These are phyloP conservation scores for Troides oblongomaculatus DNA, from an alignment of 2,888 invertebrate genomes.

Conservation along the genomic window DNA sequence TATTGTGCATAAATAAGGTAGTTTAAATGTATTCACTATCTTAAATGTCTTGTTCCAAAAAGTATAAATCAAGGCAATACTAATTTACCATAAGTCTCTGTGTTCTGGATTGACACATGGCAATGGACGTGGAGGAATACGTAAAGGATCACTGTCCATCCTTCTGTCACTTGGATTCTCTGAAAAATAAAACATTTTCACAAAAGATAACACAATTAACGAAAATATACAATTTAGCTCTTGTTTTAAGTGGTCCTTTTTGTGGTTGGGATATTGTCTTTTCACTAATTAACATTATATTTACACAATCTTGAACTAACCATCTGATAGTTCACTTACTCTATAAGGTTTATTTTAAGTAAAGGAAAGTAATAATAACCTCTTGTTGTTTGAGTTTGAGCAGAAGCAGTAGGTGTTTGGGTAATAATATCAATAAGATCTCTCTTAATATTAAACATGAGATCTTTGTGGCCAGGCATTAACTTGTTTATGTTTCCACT, in stretches of 20 bases:
- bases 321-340: too few species aligned
- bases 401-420: conserved; percentile 58
- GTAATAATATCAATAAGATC: conserved; percentile 84
- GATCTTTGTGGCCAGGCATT: conserved; percentile 82
- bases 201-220: too few species aligned
- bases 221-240: too few species aligned
- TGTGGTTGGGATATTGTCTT: too few species aligned
- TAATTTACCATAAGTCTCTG: conserved; percentile 60
- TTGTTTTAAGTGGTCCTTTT: too few species aligned
- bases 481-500: conserved; percentile 81
- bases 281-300: too few species aligned
- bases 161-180: conserved; percentile 46
- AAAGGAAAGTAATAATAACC: conserved; percentile 41
- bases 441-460: conserved; percentile 81
- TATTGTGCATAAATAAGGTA: too few species aligned
- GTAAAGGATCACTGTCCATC: conserved; percentile 56
- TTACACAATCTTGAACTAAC: too few species aligned
- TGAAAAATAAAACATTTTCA: conserved; percentile 20
- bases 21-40: neutral
- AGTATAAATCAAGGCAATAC: neutral
- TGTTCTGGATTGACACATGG: conserved; percentile 57
- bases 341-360: neutral
- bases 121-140: conserved; percentile 54
- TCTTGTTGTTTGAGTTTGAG: conserved; percentile 71
- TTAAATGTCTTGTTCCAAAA: neutral